Conservation (phyloP, 2,113 vertebrate species). For the Melospiza melodia region DNA sequence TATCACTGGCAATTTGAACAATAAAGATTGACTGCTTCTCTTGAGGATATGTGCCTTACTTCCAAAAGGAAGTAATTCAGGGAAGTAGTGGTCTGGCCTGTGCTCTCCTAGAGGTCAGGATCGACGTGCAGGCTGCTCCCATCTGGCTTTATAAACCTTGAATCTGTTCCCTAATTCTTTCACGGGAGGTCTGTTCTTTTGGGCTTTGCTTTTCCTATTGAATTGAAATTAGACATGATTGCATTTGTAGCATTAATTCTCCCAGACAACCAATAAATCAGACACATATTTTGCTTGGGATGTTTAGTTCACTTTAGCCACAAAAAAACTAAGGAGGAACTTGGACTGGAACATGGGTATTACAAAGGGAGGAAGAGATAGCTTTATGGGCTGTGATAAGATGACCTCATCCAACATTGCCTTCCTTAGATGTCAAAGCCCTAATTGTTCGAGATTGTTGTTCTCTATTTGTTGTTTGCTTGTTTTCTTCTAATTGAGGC, state of each 20-base stretch:
- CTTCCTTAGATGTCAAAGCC: slow-evolving; percentile 49
- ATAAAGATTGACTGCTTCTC: neutral
- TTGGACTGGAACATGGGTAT: slow-evolving; percentile 33
- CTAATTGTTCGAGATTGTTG: neutral
- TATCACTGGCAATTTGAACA: neutral
- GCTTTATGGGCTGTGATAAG: slow-evolving; percentile 60
- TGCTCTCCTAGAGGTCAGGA: neutral
- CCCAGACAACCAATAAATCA: slow-evolving; percentile 51
- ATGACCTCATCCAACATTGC: slow-evolving; percentile 53
- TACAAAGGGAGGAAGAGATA: slow-evolving; percentile 54
- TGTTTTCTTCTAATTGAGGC: neutral
- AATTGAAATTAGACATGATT: slow-evolving; percentile 51
- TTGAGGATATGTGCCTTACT: neutral
- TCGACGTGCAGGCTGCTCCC: rapidly evolving
- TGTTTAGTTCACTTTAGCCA: slow-evolving; percentile 15
- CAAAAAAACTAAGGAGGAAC: slow-evolving; percentile 21
- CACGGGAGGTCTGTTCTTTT: slow-evolving; percentile 1
- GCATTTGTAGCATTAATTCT: slow-evolving; percentile 50
- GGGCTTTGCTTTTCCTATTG: slow-evolving; percentile 36
- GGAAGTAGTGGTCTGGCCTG: neutral
- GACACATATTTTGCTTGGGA: slow-evolving; percentile 33
- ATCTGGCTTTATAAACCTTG: slow-evolving; percentile 23
- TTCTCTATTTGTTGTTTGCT: slow-evolving; percentile 8
- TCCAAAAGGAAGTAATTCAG: neutral
- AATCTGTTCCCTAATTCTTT: slow-evolving; percentile 43